Conservation (phyloP, 2,113 vertebrate species). For the Mungos mungo region DNA sequence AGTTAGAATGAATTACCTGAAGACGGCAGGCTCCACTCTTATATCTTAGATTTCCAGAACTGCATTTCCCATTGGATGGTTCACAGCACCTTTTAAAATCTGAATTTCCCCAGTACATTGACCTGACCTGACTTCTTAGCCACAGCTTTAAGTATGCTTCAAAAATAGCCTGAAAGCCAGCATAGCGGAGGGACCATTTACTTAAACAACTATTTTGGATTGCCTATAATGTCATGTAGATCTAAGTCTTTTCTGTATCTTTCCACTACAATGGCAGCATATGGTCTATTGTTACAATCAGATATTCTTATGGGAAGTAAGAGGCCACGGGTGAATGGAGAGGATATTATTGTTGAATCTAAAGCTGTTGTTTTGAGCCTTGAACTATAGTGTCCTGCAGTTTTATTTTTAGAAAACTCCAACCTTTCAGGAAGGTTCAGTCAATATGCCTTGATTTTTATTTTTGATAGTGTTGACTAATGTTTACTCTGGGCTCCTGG, state of each 20-base stretch:
- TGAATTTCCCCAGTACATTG: conserved; percentile 28
- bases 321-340: conserved; percentile 31
- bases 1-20: conserved; percentile 48
- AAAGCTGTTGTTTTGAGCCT: conserved; percentile 37
- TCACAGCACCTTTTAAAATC: conserved; percentile 42
- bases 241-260: conserved; percentile 41
- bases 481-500: conserved; percentile 40
- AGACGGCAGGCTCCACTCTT: conserved; percentile 33
- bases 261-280: conserved; percentile 25
- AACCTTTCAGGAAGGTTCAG: conserved; percentile 1
- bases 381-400: conserved; percentile 4
- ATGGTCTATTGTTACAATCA: conserved; percentile 50
- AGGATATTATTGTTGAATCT: background rate
- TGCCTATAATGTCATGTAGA: conserved; percentile 11
- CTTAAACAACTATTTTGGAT: conserved; percentile 46
- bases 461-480: conserved; percentile 35
- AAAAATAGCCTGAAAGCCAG: conserved; percentile 49
- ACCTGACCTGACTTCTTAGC: conserved; percentile 51
- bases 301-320: conserved; percentile 39
- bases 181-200: conserved; percentile 37
- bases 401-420: conserved; percentile 54
- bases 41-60: conserved; percentile 25
- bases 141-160: conserved; percentile 33
- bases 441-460: conserved; percentile 19
- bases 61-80: conserved; percentile 49